phyloP scores from a whole-genome alignment of 2,113 vertebrate species.

The Saguinus imperator region DNA sequence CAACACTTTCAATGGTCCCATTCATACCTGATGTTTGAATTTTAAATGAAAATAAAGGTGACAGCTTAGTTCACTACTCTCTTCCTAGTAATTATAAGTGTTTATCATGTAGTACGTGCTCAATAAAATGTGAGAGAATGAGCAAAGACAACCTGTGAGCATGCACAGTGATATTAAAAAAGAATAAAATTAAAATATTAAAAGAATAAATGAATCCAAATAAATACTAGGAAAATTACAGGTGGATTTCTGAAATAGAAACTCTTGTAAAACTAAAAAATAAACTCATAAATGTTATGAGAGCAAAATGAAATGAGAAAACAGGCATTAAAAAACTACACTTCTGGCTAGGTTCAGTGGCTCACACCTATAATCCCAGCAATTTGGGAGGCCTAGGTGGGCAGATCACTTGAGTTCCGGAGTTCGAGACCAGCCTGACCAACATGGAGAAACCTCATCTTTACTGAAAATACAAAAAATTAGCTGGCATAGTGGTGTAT shows the following conservation, averaged over 20 bases:
- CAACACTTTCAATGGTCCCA: neutral
- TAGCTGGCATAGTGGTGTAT: too few relatives aligned
- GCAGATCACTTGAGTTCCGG: too few relatives aligned
- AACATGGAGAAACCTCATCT: too few relatives aligned
- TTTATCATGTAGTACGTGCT: neutral
- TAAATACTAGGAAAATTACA: neutral
- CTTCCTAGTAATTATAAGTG: neutral
- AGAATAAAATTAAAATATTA: neutral
- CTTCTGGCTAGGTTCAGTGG: too few relatives aligned
- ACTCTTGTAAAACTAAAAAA: neutral
- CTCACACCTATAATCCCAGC: too few relatives aligned
- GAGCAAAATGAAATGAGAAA: neutral
- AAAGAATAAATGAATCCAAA: neutral
- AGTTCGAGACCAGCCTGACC: too few relatives aligned
- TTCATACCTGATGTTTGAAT: neutral
- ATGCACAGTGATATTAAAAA: neutral
- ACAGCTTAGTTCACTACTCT: neutral
- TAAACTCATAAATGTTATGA: neutral
- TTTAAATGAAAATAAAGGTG: constrained; percentile 10
- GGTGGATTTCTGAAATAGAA: constrained; percentile 18
- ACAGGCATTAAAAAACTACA: neutral
- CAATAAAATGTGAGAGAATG: neutral
- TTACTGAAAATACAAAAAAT: too few relatives aligned
- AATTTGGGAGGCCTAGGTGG: too few relatives aligned
- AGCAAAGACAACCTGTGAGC: neutral